Evolutionary conservation across 2,888 invertebrate genomes (phyloP).

Genomic region (Calameuta pallipes): DNA sequence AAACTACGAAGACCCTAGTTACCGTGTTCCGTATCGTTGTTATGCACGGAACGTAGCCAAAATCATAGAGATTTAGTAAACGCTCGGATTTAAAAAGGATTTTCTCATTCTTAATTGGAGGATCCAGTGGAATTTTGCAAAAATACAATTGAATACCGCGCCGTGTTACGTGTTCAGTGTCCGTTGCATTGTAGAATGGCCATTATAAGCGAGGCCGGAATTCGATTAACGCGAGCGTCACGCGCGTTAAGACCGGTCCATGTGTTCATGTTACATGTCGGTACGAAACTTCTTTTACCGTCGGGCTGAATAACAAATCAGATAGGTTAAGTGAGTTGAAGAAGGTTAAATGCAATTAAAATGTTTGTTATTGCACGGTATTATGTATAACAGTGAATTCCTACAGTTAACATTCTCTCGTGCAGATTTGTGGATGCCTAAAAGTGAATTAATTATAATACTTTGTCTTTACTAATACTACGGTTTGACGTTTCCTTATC

Average conservation of each 20-base stretch:
- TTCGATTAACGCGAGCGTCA: conserved; percentile 1
- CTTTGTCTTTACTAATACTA: background rate
- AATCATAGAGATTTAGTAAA: too few relatives aligned
- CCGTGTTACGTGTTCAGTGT: too few relatives aligned
- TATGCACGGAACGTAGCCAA: too few relatives aligned
- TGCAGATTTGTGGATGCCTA: background rate
- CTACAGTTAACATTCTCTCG: background rate
- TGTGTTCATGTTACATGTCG: background rate
- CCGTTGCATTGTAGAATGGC: too few relatives aligned
- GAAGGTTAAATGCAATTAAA: background rate
- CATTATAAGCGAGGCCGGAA: conserved; percentile 1
- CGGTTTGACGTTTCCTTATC: background rate
- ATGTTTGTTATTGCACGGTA: background rate
- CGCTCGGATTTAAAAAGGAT: too few relatives aligned
- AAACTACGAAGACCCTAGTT: too few relatives aligned
- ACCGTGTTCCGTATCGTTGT: too few relatives aligned
- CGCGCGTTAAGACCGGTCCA: background rate
- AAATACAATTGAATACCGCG: too few relatives aligned
- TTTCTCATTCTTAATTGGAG: too few relatives aligned
- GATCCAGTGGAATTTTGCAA: too few relatives aligned
- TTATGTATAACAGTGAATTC: background rate
- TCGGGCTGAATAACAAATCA: background rate
- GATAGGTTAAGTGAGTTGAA: background rate
- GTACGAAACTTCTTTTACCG: background rate
- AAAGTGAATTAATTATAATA: background rate